phyloP scores from a whole-genome alignment of 2,113 vertebrate genomes.

The Candoia aspera region DNA sequence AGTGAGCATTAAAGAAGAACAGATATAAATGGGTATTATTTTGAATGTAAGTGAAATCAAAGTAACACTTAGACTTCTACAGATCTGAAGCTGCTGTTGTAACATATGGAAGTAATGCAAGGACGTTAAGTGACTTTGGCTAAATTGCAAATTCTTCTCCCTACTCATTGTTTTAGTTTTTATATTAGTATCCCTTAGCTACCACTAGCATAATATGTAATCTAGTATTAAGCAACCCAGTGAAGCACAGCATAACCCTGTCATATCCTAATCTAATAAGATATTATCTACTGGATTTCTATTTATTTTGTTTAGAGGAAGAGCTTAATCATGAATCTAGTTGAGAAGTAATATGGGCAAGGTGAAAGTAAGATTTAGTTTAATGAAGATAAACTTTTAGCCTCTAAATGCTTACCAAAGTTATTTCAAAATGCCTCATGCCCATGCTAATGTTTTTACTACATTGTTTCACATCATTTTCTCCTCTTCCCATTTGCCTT shows the following conservation, averaged over 20 bases:
- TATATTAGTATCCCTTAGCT: slow-evolving; percentile 44
- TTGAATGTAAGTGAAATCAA: background rate
- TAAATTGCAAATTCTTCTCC: background rate
- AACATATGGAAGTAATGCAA: background rate
- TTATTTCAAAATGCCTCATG: slow-evolving; percentile 4
- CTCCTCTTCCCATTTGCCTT: background rate
- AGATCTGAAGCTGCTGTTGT: background rate
- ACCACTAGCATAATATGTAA: slow-evolving; percentile 49
- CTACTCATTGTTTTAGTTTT: slow-evolving; percentile 38
- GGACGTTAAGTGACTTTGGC: background rate
- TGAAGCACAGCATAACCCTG: slow-evolving; percentile 53
- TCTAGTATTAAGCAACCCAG: slow-evolving; percentile 45
- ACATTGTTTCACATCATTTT: background rate
- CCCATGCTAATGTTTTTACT: slow-evolving; percentile 23
- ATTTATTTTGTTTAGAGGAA: slow-evolving; percentile 40
- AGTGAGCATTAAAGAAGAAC: background rate
- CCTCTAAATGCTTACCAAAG: background rate
- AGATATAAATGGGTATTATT: background rate
- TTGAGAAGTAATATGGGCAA: slow-evolving; percentile 46
- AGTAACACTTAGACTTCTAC: background rate
- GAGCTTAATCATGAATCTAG: slow-evolving; percentile 45
- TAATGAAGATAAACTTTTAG: background rate
- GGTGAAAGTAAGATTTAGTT: slow-evolving; percentile 32
- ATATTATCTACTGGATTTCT: slow-evolving; percentile 42
- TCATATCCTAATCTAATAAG: slow-evolving; percentile 53